Conservation (phyloP, 2,888 invertebrate genomes). For the Callyntrura sp. region DNA sequence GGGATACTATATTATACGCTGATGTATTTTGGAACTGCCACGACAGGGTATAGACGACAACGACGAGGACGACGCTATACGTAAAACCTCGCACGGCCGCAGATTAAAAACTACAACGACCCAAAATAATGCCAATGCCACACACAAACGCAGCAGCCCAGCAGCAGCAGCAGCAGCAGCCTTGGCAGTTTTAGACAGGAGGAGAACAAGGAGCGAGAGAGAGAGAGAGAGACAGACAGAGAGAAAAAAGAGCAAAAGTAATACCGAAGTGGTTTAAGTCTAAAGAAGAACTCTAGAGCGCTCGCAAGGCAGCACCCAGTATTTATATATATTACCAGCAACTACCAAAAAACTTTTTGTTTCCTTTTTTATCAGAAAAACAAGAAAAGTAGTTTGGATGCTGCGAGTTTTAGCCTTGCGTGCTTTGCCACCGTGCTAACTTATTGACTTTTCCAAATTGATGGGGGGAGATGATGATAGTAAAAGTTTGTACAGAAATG, state of each 20-base stretch:
- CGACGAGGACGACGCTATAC: background rate
- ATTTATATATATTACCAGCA: conserved; percentile 21
- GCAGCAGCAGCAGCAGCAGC: too few species aligned
- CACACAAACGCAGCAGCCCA: too few species aligned
- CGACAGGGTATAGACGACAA: too few species aligned
- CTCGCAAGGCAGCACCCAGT: background rate
- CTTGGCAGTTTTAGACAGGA: too few species aligned
- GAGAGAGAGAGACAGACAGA: too few species aligned
- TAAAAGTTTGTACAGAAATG: conserved; percentile 20
- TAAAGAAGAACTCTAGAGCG: background rate
- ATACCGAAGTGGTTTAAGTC: conserved; percentile 22
- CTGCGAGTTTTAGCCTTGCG: background rate
- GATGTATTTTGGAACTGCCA: too few species aligned
- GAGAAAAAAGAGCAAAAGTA: background rate
- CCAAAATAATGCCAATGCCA: background rate
- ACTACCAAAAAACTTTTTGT: conserved; percentile 33
- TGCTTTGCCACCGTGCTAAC: background rate
- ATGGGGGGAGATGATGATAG: conserved; percentile 2
- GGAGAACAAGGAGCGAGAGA: too few species aligned
- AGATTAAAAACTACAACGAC: background rate
- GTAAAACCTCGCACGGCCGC: background rate
- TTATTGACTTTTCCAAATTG: conserved; percentile 26
- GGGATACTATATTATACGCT: too few species aligned
- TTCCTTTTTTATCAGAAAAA: conserved; percentile 37
- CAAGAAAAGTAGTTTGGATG: conserved; percentile 9